Evolutionary conservation across 2,888 invertebrate genomes (phyloP).

Genomic region (Mycalesis mineus): DNA sequence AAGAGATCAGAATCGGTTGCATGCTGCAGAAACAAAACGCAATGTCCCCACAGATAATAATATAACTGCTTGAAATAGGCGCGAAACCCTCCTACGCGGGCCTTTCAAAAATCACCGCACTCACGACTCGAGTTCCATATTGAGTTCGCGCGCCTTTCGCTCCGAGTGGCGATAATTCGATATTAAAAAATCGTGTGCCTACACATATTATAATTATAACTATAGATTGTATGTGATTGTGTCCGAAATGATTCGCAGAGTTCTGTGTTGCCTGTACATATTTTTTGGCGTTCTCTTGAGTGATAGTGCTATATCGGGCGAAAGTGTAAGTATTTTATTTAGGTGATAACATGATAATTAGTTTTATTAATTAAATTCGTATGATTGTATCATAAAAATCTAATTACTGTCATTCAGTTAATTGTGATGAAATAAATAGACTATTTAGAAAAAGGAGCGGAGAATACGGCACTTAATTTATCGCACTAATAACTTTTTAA

Average conservation of each 20-base stretch:
- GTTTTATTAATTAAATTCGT: too few species aligned
- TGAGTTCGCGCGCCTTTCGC: slow-evolving; percentile 66
- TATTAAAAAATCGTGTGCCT: slow-evolving; percentile 22
- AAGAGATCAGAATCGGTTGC: neutral
- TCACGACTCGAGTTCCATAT: slow-evolving; percentile 55
- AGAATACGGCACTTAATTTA: too few species aligned
- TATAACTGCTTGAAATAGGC: slow-evolving; percentile 47
- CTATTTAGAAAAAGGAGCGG: too few species aligned
- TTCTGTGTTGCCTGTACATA: slow-evolving; percentile 65
- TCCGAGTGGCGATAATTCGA: slow-evolving; percentile 40
- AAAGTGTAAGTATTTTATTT: slow-evolving; percentile 53
- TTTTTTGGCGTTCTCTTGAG: slow-evolving; percentile 60
- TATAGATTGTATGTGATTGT: slow-evolving; percentile 30
- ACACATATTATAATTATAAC: slow-evolving; percentile 8
- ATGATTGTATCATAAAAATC: too few species aligned
- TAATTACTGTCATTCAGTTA: too few species aligned
- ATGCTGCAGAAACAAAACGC: slow-evolving; percentile 55
- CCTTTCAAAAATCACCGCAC: slow-evolving; percentile 74
- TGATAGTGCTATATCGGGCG: slow-evolving; percentile 68
- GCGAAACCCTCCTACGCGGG: slow-evolving; percentile 77
- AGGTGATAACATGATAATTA: too few species aligned
- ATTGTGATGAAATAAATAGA: too few species aligned
- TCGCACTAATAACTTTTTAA: too few species aligned
- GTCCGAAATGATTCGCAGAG: slow-evolving; percentile 63
- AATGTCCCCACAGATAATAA: slow-evolving; percentile 24